Evolutionary conservation across 2,888 invertebrate species (phyloP).

Genomic region (Cryptophagus acutangulus): DNA sequence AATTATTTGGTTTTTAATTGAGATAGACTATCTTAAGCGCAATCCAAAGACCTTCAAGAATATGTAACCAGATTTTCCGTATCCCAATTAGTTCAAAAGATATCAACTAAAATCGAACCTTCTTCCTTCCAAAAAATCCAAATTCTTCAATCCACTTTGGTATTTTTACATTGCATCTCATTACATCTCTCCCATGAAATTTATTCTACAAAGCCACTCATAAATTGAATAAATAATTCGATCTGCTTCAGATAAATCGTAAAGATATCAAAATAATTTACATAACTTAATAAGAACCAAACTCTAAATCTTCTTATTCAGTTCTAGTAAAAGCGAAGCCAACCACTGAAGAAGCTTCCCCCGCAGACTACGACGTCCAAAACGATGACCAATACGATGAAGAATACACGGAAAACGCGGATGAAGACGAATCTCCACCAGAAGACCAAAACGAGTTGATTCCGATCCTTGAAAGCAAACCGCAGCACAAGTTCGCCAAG

Average conservation of each 20-base stretch:
- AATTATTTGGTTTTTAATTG: too few species aligned
- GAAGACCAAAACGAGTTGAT: constrained; percentile 16
- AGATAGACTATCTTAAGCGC: too few species aligned
- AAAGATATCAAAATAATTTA: not conserved
- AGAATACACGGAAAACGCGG: too few species aligned
- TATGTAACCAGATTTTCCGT: too few species aligned
- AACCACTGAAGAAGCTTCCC: constrained; percentile 24
- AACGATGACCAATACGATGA: constrained; percentile 33
- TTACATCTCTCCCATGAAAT: too few species aligned
- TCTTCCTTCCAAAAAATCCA: too few species aligned
- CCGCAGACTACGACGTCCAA: constrained; percentile 28
- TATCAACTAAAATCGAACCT: too few species aligned
- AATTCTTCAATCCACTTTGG: too few species aligned
- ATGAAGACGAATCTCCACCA: constrained; percentile 10
- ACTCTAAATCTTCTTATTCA: constrained; percentile 7
- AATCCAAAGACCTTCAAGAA: too few species aligned
- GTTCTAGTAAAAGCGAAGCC: constrained; percentile 16
- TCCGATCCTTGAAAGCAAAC: constrained; percentile 22
- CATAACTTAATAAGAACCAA: not conserved
- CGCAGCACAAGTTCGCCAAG: constrained; percentile 33
- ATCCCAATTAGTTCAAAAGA: too few species aligned
- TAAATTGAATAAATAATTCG: constrained; percentile 5
- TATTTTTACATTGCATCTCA: too few species aligned
- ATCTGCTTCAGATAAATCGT: constrained; percentile 2
- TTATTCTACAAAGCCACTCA: too few species aligned